Evolutionary conservation across 2,888 invertebrate genomes (phyloP).

Genomic region (Nebria brevicollis): DNA sequence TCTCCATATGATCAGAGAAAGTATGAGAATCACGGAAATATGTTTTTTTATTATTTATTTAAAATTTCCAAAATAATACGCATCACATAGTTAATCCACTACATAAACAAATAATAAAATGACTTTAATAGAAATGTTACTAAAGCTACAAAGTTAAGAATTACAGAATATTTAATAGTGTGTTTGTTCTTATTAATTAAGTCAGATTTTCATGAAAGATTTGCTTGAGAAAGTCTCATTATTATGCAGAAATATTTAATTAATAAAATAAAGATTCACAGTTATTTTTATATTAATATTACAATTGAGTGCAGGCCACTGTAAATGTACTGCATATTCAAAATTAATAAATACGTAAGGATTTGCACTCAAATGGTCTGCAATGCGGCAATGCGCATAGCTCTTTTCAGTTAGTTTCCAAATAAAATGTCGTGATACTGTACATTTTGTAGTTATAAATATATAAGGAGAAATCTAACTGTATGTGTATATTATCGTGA

Average conservation of each 20-base stretch:
- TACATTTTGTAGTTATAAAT: too few relatives aligned
- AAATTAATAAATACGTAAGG: too few relatives aligned
- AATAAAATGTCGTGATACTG: too few relatives aligned
- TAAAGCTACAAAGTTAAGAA: neutral
- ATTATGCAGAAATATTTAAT: neutral
- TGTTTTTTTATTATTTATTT: neutral
- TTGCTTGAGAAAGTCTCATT: neutral
- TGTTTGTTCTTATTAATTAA: too few relatives aligned
- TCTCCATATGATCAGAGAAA: neutral
- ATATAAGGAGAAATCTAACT: too few relatives aligned
- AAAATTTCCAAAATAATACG: neutral
- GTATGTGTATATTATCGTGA: too few relatives aligned
- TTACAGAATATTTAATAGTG: neutral
- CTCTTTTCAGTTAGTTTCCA: too few relatives aligned
- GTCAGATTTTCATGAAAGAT: neutral
- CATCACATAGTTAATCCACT: neutral
- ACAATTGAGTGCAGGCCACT: neutral
- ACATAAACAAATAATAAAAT: neutral
- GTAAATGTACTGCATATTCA: too few relatives aligned
- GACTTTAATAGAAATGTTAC: neutral
- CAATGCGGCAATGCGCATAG: too few relatives aligned
- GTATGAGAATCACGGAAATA: neutral
- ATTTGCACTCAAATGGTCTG: too few relatives aligned
- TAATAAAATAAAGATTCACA: neutral
- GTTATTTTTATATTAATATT: neutral